A percentile compares a stretch with the other conserved stretches of the same genome.
These are phyloP conservation scores for Aldabrachelys gigantea DNA, from an alignment of 2,113 vertebrate genomes.

Conservation along the genomic window DNA sequence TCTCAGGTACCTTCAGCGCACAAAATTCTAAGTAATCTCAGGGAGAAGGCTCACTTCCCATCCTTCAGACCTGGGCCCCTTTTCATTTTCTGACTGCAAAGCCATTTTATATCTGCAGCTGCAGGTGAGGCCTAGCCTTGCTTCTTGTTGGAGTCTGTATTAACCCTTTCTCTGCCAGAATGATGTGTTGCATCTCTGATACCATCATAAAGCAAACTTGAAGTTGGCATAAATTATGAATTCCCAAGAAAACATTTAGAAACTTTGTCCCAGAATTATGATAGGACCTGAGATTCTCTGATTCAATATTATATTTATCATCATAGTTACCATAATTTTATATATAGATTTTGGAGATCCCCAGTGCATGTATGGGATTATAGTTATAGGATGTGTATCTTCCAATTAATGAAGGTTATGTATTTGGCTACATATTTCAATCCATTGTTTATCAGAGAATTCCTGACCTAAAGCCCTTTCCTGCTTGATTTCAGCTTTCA, in stretches of 20 bases:
- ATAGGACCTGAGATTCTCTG: neutral
- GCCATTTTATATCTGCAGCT: neutral
- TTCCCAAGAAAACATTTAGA: neutral
- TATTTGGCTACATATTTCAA: neutral
- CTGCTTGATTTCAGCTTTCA: neutral
- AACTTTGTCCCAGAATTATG: rapidly evolving
- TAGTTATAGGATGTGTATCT: neutral
- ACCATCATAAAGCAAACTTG: neutral
- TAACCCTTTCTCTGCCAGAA: neutral
- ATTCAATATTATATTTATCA: neutral
- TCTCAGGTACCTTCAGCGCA: neutral
- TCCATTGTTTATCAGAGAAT: neutral
- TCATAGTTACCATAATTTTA: neutral
- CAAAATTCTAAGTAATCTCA: neutral
- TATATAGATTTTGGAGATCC: neutral
- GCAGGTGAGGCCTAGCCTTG: neutral
- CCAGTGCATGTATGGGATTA: too few relatives aligned
- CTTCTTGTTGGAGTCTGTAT: neutral
- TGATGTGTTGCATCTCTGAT: rapidly evolving
- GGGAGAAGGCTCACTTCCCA: neutral
- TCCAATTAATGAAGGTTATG: neutral
- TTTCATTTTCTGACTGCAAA: slow-evolving; percentile 4
- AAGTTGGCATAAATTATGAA: rapidly evolving
- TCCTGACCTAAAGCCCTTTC: neutral
- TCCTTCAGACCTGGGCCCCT: neutral